Base-by-base conservation (phyloP, 2,113 vertebrate genomes). In the Callipepla squamata region DNA sequence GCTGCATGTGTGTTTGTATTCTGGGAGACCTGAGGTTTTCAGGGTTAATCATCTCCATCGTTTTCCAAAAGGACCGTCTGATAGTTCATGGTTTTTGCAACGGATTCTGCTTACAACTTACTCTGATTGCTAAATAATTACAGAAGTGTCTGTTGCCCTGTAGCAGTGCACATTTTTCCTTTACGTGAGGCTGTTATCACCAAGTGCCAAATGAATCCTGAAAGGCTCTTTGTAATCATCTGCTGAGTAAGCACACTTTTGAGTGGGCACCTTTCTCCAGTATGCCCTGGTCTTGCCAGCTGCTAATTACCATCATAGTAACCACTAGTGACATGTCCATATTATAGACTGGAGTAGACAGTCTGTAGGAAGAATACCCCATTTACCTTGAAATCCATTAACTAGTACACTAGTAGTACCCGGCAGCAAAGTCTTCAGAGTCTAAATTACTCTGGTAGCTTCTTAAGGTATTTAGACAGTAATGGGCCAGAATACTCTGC, bases 171-270 rank as follows among this genome's bases (percentile, higher is more conserved):
- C 79, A 90, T 87, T 94, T 86, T 94, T 78, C 79, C 85, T 61
- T 72, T 94, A 75, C 61, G 9, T 57, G 94, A 95, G 82, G 83
- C 73, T 75, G 47, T 94, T 94, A 83, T 28, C 82, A 16, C 59
- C 61, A 57, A 90, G 57, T 83, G 85, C 91, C 89, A 94, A 94
- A 94, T 88, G 82, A 68, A 38, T 94, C 89, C 75, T 88, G 87
- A 95, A 93, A 93, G 76, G 82, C 87, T 94, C 90, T 91, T 94
- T 94, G 80, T 76, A 87, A 55, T 48, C 47, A 81, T 84, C 89
- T 95, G 94, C 93, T 94, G 93, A 96, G 70, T 80, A 92, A 93
- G 93, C 92, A 72, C 55, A 7, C 59, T 85, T 63, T 20, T 4
- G 63, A 89, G 59, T 0, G 0, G 63, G 69, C 65, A 25, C 59